Evolutionary conservation across 2,113 vertebrate species (phyloP), one percentile per base, ranked within the genome.

Genomic region (Mystacornis crossleyi): DNA sequence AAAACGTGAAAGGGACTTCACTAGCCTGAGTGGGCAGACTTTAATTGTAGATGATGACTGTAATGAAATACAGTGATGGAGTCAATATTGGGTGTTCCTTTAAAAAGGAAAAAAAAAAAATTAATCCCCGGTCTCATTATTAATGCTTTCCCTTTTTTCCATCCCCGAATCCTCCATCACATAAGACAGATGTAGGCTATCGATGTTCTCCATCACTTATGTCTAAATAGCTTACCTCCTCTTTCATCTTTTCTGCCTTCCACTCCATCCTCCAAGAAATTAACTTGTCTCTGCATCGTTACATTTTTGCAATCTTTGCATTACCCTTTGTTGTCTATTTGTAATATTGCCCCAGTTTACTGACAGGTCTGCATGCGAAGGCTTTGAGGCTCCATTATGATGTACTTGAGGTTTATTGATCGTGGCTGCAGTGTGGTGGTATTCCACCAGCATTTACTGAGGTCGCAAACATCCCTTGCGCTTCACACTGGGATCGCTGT

Each of bases 321-420:
- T 75, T 87, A 69, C 89, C 61, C 81, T 85, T 81, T 82, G 85
- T 70, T 90, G 62, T 54, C 71, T 90, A 14, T 91, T 93, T 92
- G 95, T 94, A 88, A 90, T 78, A 51, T 21, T 86, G 95, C 45
- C 79, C 93, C 82, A 86, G 50, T 90, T 95, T 93, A 74, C 66
- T 88, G 96, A 86, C 78, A 88, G 85, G 21, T 81, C 82, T 82
- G 31, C 72, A 21, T 74, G 51, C 0, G 0, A 83, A 83, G 40
- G 60, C 74, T 96, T 90, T 90, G 95, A 93, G 82, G 67, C 28
- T 94, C 62, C 64, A 51, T 95, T 64, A 90, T 62, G 51, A 53
- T 43, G 51, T 78, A 48, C 71, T 78, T 93, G 88, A 92, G 88
- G 72, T 81, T 90, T 92, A 95, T 96, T 74, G 81, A 71, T 95